phyloP scores from a whole-genome alignment of 2,113 vertebrate species.

The Chionodraco myersi region DNA sequence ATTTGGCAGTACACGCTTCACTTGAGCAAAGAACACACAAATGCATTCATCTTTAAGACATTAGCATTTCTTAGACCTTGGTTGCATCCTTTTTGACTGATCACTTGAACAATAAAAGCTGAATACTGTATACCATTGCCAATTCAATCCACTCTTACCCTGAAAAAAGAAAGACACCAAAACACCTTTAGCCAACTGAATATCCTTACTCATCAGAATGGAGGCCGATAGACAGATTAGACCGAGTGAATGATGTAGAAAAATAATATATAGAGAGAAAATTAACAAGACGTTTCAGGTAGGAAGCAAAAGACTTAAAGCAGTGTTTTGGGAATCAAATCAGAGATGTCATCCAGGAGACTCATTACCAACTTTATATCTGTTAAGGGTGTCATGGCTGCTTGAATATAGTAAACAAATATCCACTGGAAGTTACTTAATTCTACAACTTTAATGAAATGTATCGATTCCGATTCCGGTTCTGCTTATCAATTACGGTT shows the following conservation, averaged over 20 bases:
- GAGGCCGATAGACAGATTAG: too few relatives aligned
- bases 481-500: too few relatives aligned
- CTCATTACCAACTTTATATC: too few relatives aligned
- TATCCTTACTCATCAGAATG: not conserved
- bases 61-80: not conserved
- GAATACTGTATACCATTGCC: not conserved
- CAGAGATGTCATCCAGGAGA: not conserved
- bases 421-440: not conserved
- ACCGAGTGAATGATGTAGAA: not conserved
- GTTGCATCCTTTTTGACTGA: not conserved
- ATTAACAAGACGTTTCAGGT: not conserved
- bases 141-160: not conserved
- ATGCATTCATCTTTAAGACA: not conserved
- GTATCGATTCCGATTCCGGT: too few relatives aligned
- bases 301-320: not conserved
- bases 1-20: not conserved
- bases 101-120: not conserved
- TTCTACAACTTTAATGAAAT: not conserved
- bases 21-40: slow-evolving; percentile 2
- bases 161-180: not conserved
- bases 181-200: not conserved
- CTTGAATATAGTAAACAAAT: too few relatives aligned
- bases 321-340: not conserved
- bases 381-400: too few relatives aligned
- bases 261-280: not conserved